Base-by-base conservation (phyloP, 2,888 invertebrate genomes). In the Pasiphila rectangulata region DNA sequence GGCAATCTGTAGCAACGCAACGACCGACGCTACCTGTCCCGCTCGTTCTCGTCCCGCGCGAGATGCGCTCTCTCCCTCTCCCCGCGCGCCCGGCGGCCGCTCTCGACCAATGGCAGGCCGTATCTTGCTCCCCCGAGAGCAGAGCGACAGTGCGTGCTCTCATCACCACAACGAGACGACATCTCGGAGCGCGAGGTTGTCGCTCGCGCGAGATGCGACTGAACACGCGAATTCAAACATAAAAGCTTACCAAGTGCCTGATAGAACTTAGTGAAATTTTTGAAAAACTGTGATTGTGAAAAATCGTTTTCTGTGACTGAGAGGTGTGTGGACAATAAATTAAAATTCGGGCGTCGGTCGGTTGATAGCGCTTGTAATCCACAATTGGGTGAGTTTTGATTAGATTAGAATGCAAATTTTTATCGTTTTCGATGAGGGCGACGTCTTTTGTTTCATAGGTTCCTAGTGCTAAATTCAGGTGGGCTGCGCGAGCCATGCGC, bases 81-180 rank as follows among this genome's bases (percentile, higher is more conserved):
- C 73, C 83, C 77, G 76, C 72, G 74, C 78, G 71, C 70, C 69
- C 72, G 77, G 61, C 68, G 64, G 69, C 63, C 77, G 76, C 72
- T 83, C 81, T 85, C 87, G 79, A 85, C 87, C 87, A 88, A 88
- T 88, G 78, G 78, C 79, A 80, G 64, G 76, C 79, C 84, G 85
- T 87, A 85, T 87, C 79, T 72, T 86, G 86, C 86, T 87, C 87
- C 87, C 87, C 79, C 86, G 87, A 87, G 87, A 87, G 86, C 83
- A 87, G 77, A 85, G 83, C 87, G 87, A 87, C 87, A 88, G 83
- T 85, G 87, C 85, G 86, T 86, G 75, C 83, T 86, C 87, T 87
- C 86, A 83, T 84, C 86, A 84, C 77, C 80, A 81, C 75, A 82
- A 75, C 74, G 85, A 87, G 86, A 87, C 86, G 78, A 83, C 81